A percentile compares a stretch with the other conserved stretches of the same genome.
Evolutionary conservation across 2,113 vertebrate species (phyloP).

Genomic region (Condylura cristata): DNA sequence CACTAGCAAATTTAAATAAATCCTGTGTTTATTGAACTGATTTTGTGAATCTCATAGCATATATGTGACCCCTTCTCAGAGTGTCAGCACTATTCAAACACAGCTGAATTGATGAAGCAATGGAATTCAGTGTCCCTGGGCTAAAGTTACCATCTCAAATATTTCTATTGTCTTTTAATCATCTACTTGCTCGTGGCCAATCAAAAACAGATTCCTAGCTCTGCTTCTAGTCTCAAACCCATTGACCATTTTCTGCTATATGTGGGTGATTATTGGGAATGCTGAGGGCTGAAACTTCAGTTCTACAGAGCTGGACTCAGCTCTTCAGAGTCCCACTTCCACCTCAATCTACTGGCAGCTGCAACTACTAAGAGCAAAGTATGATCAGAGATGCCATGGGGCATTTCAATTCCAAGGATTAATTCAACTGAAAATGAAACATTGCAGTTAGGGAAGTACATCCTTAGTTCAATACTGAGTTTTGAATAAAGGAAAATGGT

Average conservation of each 20-base stretch:
- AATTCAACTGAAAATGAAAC: neutral
- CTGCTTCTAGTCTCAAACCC: neutral
- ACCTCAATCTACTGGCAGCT: neutral
- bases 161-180: neutral
- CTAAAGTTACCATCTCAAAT: neutral
- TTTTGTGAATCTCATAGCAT: neutral
- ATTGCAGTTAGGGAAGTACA: neutral
- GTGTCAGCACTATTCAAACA: neutral
- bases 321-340: neutral
- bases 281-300: neutral
- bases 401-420: neutral
- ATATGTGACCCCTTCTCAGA: neutral
- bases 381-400: neutral
- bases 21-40: neutral
- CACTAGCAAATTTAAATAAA: neutral
- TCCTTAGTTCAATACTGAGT: neutral
- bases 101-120: neutral
- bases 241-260: neutral
- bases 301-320: neutral
- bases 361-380: neutral
- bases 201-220: neutral
- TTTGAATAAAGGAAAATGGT: conserved; percentile 1
- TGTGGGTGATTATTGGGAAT: accelerated
- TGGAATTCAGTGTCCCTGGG: neutral
- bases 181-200: neutral